phyloP scores from a whole-genome alignment of 2,888 invertebrate species.

The Ormyrus thymus region DNA sequence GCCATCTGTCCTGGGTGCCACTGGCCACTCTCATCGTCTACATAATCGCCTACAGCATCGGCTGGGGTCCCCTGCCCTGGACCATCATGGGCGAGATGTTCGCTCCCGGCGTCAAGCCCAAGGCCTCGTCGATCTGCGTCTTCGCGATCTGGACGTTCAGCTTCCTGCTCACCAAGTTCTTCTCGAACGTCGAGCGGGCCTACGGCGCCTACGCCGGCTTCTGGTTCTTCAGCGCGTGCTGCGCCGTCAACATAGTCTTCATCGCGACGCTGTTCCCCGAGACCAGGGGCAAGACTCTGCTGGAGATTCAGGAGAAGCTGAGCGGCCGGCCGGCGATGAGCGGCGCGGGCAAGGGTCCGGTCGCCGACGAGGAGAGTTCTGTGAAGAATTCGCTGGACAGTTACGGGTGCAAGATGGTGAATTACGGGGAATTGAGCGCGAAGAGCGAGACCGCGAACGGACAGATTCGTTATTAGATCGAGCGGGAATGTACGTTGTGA shows the following conservation, averaged over 20 bases:
- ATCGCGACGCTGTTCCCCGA: conserved; percentile 85
- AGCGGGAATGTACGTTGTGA: too few relatives aligned
- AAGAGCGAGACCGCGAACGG: neutral
- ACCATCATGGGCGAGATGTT: conserved; percentile 87
- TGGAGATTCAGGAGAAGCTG: conserved; percentile 86
- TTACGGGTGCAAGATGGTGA: neutral
- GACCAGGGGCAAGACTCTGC: conserved; percentile 89
- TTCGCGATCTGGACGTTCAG: conserved; percentile 85
- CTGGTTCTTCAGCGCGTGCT: conserved; percentile 82
- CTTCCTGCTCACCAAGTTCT: conserved; percentile 84
- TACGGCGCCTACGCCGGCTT: conserved; percentile 82
- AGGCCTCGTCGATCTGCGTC: conserved; percentile 83
- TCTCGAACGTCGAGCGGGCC: conserved; percentile 77
- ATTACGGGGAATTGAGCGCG: neutral
- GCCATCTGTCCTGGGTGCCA: conserved; percentile 81
- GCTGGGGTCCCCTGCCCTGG: conserved; percentile 85
- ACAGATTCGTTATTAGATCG: neutral
- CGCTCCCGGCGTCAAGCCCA: conserved; percentile 83
- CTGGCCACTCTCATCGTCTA: conserved; percentile 82
- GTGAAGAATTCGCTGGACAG: neutral
- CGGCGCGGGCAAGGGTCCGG: too few relatives aligned
- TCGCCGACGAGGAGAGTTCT: conserved; percentile 9
- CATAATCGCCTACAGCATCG: conserved; percentile 84
- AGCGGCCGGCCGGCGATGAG: conserved; percentile 69
- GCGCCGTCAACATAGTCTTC: conserved; percentile 81